phyloP scores from a whole-genome alignment of 2,797 vertebrate genomes.

The Natrix natrix region DNA sequence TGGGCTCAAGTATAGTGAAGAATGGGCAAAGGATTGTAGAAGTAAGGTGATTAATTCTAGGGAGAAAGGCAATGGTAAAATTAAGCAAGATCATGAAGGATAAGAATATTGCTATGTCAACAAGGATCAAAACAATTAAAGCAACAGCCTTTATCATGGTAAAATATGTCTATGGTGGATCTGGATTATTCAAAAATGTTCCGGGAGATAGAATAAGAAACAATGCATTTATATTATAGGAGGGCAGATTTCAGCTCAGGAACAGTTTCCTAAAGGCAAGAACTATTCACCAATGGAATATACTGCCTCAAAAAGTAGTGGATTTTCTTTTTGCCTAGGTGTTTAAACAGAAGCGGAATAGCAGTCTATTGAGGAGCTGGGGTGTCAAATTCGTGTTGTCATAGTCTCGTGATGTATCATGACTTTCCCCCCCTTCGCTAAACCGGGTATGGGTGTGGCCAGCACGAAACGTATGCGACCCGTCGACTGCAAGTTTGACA shows the following conservation, averaged over 20 bases:
- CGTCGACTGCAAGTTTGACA: accelerated
- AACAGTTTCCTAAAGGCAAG: neutral
- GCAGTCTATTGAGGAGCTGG: neutral
- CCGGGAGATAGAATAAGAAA: neutral
- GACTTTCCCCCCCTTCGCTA: too few relatives aligned
- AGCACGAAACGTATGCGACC: too few relatives aligned
- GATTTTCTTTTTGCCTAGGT: neutral
- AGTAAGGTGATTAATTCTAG: neutral
- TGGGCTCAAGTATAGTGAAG: neutral
- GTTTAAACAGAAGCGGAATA: neutral
- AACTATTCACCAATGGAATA: neutral
- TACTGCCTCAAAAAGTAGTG: neutral
- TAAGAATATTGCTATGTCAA: neutral
- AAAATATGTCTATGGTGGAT: neutral
- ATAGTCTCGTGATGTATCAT: too few relatives aligned
- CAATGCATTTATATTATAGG: neutral
- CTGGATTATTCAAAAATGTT: neutral
- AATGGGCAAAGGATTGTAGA: neutral
- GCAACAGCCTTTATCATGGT: neutral
- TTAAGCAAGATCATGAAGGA: neutral
- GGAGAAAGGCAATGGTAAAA: neutral
- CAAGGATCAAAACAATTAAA: neutral
- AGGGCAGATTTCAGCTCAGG: neutral
- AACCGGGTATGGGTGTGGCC: too few relatives aligned
- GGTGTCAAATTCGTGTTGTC: too few relatives aligned